Evolutionary conservation across 1,140 invertebrate genomes (phyloP), one percentile per base, ranked within the genome.

Genomic region (Calliopsis andreniformis): DNA sequence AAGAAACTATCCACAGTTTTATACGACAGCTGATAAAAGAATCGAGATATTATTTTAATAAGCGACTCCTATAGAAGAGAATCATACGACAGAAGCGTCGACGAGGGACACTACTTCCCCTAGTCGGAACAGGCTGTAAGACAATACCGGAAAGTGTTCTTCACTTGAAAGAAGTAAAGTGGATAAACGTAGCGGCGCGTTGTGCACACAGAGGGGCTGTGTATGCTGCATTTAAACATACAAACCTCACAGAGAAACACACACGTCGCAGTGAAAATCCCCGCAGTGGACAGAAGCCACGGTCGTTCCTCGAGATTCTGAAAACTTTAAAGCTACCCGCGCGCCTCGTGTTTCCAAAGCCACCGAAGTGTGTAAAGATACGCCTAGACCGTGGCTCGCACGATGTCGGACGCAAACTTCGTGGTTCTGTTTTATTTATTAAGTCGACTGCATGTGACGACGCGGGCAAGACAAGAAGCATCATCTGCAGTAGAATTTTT

Each of bases 351-450:
- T 68, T 68, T 42, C 16, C 28, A 39, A 39, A 51, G 32, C 23
- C 39, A 23, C 32, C 5, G 42, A 49, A 35, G 20, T 32, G 32
- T 47, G 42, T 30, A 78, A 78, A 49, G 64, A 56, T 73, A 32
- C 45, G 39, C 28, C 16, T 14, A 30, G 35, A 16, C 1, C 28
- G 1, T 8, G n/a, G 39, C 7, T 56, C 59, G 5, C 0, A 28
- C 53, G 23, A 30, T 14, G n/a, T 35, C 39, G 39, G n/a, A 20
- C 39, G 45, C 10, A 16, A 4, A 63, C 51, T 32, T 10, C 35
- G 58, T 49, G 66, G 76, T 81, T 86, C 73, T 84, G 63, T 43
- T 72, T 84, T 79, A 84, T 82, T 87, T 80, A 82, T 78, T 51
- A 45, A 39, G 68, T 42, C 55, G 51, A 49, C 39, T 55, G 66